These are phyloP conservation scores for Babylonia areolata DNA, from an alignment of 1,140 invertebrate genomes.

Conservation along the genomic window DNA sequence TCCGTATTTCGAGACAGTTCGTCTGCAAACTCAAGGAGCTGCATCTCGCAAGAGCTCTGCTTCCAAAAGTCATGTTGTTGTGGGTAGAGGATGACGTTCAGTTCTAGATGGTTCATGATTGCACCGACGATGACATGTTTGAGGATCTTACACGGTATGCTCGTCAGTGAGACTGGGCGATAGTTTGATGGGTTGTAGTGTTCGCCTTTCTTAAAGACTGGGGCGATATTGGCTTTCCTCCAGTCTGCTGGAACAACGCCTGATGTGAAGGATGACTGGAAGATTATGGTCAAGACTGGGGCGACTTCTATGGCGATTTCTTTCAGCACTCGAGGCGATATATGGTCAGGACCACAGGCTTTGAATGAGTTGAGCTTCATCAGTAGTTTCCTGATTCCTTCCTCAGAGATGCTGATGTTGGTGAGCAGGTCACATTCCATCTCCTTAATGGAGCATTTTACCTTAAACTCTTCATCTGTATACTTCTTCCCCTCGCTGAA, in stretches of 20 bases:
- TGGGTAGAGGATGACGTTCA: slow-evolving; percentile 18
- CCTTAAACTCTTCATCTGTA: neutral
- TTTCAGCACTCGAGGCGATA: too few relatives aligned
- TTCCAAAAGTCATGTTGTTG: slow-evolving; percentile 41
- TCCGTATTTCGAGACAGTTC: neutral
- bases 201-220: slow-evolving; percentile 47
- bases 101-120: slow-evolving; percentile 44
- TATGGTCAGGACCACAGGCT: too few relatives aligned
- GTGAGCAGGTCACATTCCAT: neutral
- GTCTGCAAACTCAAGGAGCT: slow-evolving; percentile 3
- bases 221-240: too few relatives aligned
- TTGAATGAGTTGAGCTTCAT: neutral
- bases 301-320: too few relatives aligned
- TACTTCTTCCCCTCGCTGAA: neutral
- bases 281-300: too few relatives aligned
- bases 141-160: too few relatives aligned
- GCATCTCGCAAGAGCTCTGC: slow-evolving; percentile 25
- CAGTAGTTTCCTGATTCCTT: neutral
- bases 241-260: too few relatives aligned
- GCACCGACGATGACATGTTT: slow-evolving; percentile 45
- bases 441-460: neutral
- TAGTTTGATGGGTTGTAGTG: too few relatives aligned
- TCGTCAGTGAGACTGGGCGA: too few relatives aligned
- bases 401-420: neutral
- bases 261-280: too few relatives aligned